Evolutionary conservation across 2,888 invertebrate species (phyloP).

Genomic region (Antitype chi): DNA sequence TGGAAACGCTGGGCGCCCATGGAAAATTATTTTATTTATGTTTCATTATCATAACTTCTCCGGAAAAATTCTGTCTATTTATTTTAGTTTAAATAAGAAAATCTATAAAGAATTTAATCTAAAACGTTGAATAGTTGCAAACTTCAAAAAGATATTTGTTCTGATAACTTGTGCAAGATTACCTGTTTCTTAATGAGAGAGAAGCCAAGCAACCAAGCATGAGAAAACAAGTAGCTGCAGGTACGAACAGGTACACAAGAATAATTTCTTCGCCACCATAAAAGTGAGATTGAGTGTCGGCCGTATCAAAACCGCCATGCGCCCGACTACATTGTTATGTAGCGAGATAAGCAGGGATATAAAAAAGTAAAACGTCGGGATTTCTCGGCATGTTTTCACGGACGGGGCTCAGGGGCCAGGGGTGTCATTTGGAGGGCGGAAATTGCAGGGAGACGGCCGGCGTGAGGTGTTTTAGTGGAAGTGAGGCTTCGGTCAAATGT

Average conservation of each 20-base stretch:
- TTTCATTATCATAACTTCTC: slow-evolving; percentile 25
- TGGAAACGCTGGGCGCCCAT: slow-evolving; percentile 9
- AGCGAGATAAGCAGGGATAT: slow-evolving; percentile 77
- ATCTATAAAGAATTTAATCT: neutral
- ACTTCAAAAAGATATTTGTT: neutral
- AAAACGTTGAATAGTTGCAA: neutral
- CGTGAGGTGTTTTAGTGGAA: slow-evolving; percentile 78
- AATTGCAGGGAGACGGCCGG: slow-evolving; percentile 79
- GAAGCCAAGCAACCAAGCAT: too few species aligned
- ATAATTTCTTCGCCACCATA: slow-evolving; percentile 49
- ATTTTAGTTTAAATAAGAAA: neutral
- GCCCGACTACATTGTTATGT: slow-evolving; percentile 74
- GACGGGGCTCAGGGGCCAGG: slow-evolving; percentile 74
- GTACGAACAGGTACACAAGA: slow-evolving; percentile 37
- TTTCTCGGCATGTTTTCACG: slow-evolving; percentile 77
- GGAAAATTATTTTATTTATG: slow-evolving; percentile 23
- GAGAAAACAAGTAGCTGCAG: slow-evolving; percentile 17
- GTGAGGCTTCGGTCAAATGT: slow-evolving; percentile 81
- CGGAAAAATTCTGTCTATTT: neutral
- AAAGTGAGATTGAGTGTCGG: slow-evolving; percentile 48
- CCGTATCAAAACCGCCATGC: slow-evolving; percentile 72
- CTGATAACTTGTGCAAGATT: slow-evolving; percentile 5
- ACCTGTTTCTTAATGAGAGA: slow-evolving; percentile 17
- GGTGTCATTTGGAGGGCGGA: slow-evolving; percentile 82
- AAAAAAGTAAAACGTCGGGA: slow-evolving; percentile 81